Percentiles rank a stretch among this genome's conserved stretches.
phyloP scores from a whole-genome alignment of 2,797 vertebrate species.

The Rhabdophis nuchalis region DNA sequence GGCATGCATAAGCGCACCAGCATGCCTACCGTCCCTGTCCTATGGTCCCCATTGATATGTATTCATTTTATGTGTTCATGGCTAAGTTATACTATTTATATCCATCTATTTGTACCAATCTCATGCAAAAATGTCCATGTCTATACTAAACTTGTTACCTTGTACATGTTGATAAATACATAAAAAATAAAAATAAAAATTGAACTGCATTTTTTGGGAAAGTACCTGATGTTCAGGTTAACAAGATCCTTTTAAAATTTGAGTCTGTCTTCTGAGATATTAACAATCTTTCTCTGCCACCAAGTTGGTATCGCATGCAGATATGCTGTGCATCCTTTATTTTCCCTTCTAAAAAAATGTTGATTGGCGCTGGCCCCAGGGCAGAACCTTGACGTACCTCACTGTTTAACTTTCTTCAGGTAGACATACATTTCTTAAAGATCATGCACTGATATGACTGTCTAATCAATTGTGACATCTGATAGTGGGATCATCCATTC shows the following conservation, averaged over 20 bases:
- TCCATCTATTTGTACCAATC: too few species aligned
- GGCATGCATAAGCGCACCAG: too few species aligned
- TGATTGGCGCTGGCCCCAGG: background rate
- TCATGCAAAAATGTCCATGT: too few species aligned
- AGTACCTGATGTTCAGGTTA: background rate
- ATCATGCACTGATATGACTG: background rate
- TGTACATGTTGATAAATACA: too few species aligned
- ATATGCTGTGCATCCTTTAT: background rate
- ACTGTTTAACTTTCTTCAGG: background rate
- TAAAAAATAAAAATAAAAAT: too few species aligned
- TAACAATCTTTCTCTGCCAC: background rate
- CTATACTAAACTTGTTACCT: too few species aligned
- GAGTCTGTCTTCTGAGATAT: background rate
- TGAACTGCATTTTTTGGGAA: background rate
- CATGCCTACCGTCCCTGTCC: too few species aligned
- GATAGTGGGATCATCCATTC: background rate
- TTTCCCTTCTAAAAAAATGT: background rate
- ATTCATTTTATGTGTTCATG: too few species aligned
- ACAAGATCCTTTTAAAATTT: background rate
- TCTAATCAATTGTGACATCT: background rate
- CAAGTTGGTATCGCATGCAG: background rate
- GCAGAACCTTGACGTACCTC: background rate
- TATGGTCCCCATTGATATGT: too few species aligned
- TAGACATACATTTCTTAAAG: background rate
- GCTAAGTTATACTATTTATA: too few species aligned